Evolutionary conservation across 2,888 invertebrate genomes (phyloP).

Genomic region (Meiosimyza decipiens): DNA sequence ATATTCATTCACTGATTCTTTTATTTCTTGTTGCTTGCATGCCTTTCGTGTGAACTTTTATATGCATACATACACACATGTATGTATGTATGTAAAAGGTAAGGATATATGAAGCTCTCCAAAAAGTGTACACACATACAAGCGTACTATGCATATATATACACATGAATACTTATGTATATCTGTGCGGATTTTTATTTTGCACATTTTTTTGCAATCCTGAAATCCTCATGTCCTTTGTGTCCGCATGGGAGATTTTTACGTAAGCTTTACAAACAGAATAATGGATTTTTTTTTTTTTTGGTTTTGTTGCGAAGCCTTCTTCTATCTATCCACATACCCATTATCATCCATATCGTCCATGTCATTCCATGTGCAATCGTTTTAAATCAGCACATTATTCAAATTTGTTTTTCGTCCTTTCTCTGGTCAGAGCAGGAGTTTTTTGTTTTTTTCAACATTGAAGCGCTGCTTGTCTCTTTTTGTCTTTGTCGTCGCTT

Average conservation of each 20-base stretch:
- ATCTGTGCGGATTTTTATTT: conserved; percentile 53
- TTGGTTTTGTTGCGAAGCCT: conserved; percentile 20
- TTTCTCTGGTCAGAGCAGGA: conserved; percentile 23
- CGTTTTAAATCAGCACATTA: conserved; percentile 63
- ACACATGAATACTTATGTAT: conserved; percentile 1
- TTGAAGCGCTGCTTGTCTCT: neutral
- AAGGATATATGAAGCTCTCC: neutral
- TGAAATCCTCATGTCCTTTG: conserved; percentile 59
- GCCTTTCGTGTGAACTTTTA: neutral
- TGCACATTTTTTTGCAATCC: conserved; percentile 49
- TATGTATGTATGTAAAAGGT: conserved; percentile 41
- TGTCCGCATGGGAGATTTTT: conserved; percentile 64
- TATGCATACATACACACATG: conserved; percentile 10
- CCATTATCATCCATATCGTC: neutral
- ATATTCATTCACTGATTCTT: too few relatives aligned
- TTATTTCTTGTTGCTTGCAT: too few relatives aligned
- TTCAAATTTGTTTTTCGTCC: conserved; percentile 60
- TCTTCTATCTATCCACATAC: neutral
- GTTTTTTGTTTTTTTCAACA: conserved; percentile 26
- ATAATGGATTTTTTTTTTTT: conserved; percentile 56
- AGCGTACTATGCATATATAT: too few relatives aligned
- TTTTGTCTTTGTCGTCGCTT: conserved; percentile 29
- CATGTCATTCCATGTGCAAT: conserved; percentile 40
- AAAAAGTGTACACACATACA: too few relatives aligned
- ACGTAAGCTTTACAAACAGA: conserved; percentile 61